These are phyloP conservation scores for Formica exsecta DNA, from an alignment of 1,140 invertebrate genomes.

Conservation along the genomic window DNA sequence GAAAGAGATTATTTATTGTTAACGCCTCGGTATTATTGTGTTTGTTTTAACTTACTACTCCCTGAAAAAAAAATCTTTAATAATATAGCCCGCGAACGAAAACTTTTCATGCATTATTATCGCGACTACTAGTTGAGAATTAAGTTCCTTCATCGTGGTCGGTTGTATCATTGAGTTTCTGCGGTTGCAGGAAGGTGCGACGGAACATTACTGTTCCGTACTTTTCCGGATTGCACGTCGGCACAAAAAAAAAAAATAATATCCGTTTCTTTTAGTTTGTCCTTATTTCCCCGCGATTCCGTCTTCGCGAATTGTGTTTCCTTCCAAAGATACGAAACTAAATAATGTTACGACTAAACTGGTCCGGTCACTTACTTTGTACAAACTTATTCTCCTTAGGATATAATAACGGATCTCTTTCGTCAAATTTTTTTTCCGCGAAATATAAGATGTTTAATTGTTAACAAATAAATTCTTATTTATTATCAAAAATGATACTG, in stretches of 20 bases:
- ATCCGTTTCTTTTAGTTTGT: slow-evolving; percentile 37
- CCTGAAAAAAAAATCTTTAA: background rate
- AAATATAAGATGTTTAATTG: background rate
- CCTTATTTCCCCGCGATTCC: slow-evolving; percentile 21
- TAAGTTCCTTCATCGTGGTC: slow-evolving; percentile 38
- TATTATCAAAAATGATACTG: background rate
- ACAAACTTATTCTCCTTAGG: background rate
- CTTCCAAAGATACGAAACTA: slow-evolving; percentile 26
- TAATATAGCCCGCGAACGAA: background rate
- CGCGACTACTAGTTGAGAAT: slow-evolving; percentile 64
- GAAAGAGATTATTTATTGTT: background rate
- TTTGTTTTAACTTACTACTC: background rate
- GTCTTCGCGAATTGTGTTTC: background rate
- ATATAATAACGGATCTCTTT: slow-evolving; percentile 4
- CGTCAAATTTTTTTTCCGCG: background rate
- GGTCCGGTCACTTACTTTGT: background rate
- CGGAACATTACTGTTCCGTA: slow-evolving; percentile 52
- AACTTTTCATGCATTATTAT: slow-evolving; percentile 70
- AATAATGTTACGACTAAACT: slow-evolving; percentile 21
- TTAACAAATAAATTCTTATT: background rate
- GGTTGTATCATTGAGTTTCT: slow-evolving; percentile 2
- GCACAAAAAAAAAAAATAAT: slow-evolving; percentile 48
- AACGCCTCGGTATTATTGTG: background rate
- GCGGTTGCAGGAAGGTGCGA: slow-evolving; percentile 27
- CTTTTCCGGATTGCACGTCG: slow-evolving; percentile 58